Evolutionary conservation across 2,113 vertebrate genomes (phyloP), one percentile per base, ranked within the genome.

Genomic region (Zosterops lateralis): DNA sequence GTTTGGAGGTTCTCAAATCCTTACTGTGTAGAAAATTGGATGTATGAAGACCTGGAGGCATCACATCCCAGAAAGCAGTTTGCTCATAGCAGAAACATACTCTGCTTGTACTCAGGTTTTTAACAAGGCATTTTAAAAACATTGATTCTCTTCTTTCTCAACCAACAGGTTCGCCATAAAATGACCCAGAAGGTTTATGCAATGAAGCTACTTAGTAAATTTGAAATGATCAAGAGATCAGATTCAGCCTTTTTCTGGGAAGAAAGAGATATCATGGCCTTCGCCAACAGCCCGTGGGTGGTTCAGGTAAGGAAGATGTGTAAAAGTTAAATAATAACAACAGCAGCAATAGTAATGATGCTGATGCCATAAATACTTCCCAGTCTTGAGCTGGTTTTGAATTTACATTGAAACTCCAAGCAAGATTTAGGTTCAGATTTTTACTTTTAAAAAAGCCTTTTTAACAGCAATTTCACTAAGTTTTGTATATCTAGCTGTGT

Each of bases 171-270:
- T 96, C 98, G 99, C 76, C 99, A 99, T 96, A 99, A 99, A 98
- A 98, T 97, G 78, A 99, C 99, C 54, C 99, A 99, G 97, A 99
- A 99, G 54, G 99, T 99, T 89, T 99, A 99, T 76, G 99, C 99
- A 75, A 99, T 99, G 99, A 99, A 99, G 97, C 98, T 99, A 45
- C 98, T 99, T 87, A 99, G 99, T 97, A 99, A 99, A 97, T 99
- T 99, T 97, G 99, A 99, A 98, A 99, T 99, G 99, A 99, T 99
- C 97, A 99, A 99, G 96, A 98, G 99, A 93, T 99, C 99, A 51
- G 99, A 99, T 97, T 99, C 99, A 29, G 99, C 99, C 84, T 99
- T 99, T 97, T 99, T 99, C 98, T 99, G 99, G 99, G 99, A 99
- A 96, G 99, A 99, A 90, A 98, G 99, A 93, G 99, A 99, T 95